Percentiles rank a stretch among this genome's conserved stretches.
Evolutionary conservation across 23 tunicate genomes (phyloP).

Genomic region (Aplidium turbinatum): DNA sequence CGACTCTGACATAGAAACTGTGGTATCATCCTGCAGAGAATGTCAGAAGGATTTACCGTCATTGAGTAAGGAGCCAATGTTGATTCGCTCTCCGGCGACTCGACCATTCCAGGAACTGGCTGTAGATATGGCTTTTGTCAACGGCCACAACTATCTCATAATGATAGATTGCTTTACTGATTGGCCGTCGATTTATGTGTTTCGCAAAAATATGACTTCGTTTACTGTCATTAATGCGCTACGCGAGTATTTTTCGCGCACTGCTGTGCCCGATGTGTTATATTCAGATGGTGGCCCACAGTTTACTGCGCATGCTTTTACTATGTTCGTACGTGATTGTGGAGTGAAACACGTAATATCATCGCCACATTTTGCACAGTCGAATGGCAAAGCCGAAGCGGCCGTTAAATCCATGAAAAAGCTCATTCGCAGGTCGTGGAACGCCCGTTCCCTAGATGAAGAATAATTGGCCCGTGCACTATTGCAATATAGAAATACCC

Average conservation of each 20-base stretch:
- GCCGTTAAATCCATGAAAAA: too few relatives aligned
- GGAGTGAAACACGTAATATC: constrained; percentile 7
- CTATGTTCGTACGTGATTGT: neutral
- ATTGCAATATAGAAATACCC: too few relatives aligned
- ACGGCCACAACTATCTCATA: neutral
- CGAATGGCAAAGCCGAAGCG: too few relatives aligned
- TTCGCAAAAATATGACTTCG: constrained; percentile 1
- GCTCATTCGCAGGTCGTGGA: too few relatives aligned
- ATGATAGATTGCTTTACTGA: constrained; percentile 1
- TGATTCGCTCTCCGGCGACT: neutral
- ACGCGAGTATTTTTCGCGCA: constrained; percentile 12
- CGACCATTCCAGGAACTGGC: constrained; percentile 25
- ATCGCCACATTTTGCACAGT: neutral
- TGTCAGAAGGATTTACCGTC: neutral
- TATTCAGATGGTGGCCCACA: constrained; percentile 20
- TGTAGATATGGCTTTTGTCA: neutral
- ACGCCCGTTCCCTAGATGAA: too few relatives aligned
- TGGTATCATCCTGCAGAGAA: neutral
- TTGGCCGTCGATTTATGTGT: neutral
- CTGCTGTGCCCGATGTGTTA: constrained; percentile 20
- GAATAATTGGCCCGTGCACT: too few relatives aligned
- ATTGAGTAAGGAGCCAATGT: constrained; percentile 11
- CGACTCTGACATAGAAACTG: constrained; percentile 7
- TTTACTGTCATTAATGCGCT: neutral
- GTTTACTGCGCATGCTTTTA: neutral